Evolutionary conservation across 2,113 vertebrate species (phyloP).

Genomic region (Rhabdomys dilectus): DNA sequence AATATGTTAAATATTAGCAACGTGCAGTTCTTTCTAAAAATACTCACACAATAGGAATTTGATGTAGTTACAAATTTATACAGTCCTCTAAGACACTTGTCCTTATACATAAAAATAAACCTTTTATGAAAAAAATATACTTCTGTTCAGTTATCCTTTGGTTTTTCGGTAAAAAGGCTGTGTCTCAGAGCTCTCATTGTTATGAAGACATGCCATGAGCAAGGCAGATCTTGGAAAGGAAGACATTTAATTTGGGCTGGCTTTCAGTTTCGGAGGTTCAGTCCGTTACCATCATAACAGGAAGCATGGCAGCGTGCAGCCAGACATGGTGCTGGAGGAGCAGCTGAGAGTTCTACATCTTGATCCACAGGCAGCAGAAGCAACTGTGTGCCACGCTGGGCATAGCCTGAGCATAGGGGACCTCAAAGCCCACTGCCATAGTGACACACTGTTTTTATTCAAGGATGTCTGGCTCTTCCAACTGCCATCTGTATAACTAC

Average conservation of each 20-base stretch:
- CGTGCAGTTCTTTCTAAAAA: background rate
- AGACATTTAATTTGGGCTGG: background rate
- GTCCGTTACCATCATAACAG: background rate
- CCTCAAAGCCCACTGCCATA: background rate
- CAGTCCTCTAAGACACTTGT: background rate
- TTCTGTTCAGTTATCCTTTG: background rate
- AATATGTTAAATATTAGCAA: background rate
- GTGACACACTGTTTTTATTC: background rate
- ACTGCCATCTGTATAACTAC: background rate
- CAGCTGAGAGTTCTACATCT: background rate
- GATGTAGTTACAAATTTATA: background rate
- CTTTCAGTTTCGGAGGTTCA: background rate
- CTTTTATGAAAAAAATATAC: background rate
- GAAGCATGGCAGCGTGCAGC: background rate
- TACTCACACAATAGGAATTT: background rate
- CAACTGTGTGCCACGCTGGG: background rate
- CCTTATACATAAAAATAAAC: background rate
- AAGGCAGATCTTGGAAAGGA: background rate
- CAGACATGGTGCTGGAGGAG: background rate
- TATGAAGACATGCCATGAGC: background rate
- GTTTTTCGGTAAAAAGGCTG: background rate
- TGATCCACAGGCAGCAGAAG: background rate
- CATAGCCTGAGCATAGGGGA: background rate
- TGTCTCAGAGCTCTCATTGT: background rate
- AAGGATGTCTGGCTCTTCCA: background rate